A percentile compares a stretch with the other conserved stretches of the same genome.
Conservation (phyloP, 2,888 invertebrate species). For the Cephonodes hylas region DNA sequence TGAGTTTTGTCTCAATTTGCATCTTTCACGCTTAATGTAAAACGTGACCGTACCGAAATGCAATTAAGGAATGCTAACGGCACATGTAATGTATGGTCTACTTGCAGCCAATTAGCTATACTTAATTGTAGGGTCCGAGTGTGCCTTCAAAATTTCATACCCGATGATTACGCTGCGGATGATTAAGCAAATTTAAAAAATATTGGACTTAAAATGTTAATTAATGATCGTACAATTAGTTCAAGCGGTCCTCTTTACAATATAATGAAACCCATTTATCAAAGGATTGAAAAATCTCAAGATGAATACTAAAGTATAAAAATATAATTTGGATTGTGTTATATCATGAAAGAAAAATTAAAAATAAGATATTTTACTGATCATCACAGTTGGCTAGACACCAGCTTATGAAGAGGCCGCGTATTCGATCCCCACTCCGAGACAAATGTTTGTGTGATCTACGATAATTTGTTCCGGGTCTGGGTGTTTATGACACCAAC, state of each 20-base stretch:
- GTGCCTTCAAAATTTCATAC: slow-evolving; percentile 29
- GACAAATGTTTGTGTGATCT: too few species aligned
- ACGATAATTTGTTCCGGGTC: too few species aligned
- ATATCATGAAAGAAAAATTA: too few species aligned
- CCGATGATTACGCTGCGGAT: slow-evolving; percentile 7
- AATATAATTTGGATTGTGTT: neutral
- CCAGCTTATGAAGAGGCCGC: too few species aligned
- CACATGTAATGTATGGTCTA: slow-evolving; percentile 41
- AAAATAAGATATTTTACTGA: too few species aligned
- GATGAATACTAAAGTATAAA: neutral
- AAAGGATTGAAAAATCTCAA: neutral
- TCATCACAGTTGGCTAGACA: too few species aligned
- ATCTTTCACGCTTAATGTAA: slow-evolving; percentile 33
- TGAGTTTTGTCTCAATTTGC: slow-evolving; percentile 49
- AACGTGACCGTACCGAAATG: slow-evolving; percentile 41
- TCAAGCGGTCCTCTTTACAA: slow-evolving; percentile 18
- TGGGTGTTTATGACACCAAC: too few species aligned
- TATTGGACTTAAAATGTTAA: neutral
- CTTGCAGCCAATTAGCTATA: slow-evolving; percentile 49
- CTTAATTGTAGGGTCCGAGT: slow-evolving; percentile 44
- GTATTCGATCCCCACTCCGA: too few species aligned
- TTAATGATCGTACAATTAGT: slow-evolving; percentile 3
- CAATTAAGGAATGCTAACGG: slow-evolving; percentile 44
- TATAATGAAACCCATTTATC: neutral
- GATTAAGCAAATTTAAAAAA: slow-evolving; percentile 8